These are phyloP conservation scores for Parotia lawesii DNA, from an alignment of 2,113 vertebrate genomes.

Conservation along the genomic window DNA sequence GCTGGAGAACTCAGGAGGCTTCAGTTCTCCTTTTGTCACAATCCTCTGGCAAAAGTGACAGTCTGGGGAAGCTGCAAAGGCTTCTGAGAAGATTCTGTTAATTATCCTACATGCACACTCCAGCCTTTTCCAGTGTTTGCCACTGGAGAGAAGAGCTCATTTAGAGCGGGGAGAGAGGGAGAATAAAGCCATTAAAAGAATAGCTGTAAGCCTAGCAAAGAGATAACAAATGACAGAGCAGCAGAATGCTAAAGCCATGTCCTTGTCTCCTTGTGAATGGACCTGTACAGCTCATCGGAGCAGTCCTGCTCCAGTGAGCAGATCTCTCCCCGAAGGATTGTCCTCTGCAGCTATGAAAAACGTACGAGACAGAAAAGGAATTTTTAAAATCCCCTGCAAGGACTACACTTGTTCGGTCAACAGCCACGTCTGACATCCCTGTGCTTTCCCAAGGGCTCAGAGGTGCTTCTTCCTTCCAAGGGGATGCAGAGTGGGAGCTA, in stretches of 20 bases:
- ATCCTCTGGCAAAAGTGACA: neutral
- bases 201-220: neutral
- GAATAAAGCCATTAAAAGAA: constrained; percentile 30
- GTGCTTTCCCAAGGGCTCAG: neutral
- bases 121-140: neutral
- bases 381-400: neutral
- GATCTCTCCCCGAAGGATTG: neutral
- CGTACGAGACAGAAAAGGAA: neutral
- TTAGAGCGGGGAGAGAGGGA: neutral
- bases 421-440: neutral
- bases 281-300: neutral
- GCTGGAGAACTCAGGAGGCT: fast-evolving
- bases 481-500: neutral
- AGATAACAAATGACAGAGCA: neutral
- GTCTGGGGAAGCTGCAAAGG: neutral
- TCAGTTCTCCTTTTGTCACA: neutral
- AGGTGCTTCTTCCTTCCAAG: neutral
- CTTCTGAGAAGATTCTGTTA: constrained; percentile 7
- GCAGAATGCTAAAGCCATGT: constrained; percentile 12
- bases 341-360: neutral
- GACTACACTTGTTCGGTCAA: neutral
- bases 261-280: constrained; percentile 14
- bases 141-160: constrained; percentile 35
- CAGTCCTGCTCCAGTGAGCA: neutral
- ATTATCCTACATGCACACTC: neutral